Base-by-base conservation (phyloP, 2,113 vertebrate genomes). In the Geothlypis trichas region DNA sequence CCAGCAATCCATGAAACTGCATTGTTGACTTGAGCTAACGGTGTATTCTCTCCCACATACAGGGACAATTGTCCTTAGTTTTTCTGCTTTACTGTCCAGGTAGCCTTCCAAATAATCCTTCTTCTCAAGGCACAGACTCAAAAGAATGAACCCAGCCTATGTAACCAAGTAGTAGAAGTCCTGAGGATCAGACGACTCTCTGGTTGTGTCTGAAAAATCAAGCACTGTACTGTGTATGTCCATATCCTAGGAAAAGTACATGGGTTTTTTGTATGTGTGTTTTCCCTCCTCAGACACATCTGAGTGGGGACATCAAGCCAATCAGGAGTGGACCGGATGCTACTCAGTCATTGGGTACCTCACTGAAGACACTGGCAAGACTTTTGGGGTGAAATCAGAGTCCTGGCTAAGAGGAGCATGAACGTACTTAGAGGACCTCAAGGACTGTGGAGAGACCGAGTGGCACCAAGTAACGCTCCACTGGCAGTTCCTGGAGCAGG, bases 211-310 rank as follows among this genome's bases (percentile, higher is more conserved):
- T 84, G 92, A 79, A 75, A 94, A 91, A 33, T 78, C 73, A 71
- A 79, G 39, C 66, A 66, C 58, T 95, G 49, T 93, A 72, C 66
- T 94, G 27, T 87, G 37, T 96, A 37, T 90, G 41, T 91, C 79
- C 84, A 54, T 94, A 61, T 91, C 75, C 58, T 91, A 69, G 94
- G 88, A 94, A 68, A 85, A 95, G 78, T 92, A 96, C 95, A 96
- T 95, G 62, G 74, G 8, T 86, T 67, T 93, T 95, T 59, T 96
- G 83, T 94, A 23, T 94, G 80, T 96, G 89, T 97, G 95, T 97
- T 95, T 97, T 97, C 88, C 90, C 88, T 97, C 85, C 67, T 97
- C 94, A 97, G 96, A 97, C 92, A 94, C 95, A 93, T 97, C 88
- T 97, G 96, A 97, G 82, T 94, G 95, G 94, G 95, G 78, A 93